Evolutionary conservation across 2,113 vertebrate genomes (phyloP).

Genomic region (human (Homo sapiens)): DNA sequence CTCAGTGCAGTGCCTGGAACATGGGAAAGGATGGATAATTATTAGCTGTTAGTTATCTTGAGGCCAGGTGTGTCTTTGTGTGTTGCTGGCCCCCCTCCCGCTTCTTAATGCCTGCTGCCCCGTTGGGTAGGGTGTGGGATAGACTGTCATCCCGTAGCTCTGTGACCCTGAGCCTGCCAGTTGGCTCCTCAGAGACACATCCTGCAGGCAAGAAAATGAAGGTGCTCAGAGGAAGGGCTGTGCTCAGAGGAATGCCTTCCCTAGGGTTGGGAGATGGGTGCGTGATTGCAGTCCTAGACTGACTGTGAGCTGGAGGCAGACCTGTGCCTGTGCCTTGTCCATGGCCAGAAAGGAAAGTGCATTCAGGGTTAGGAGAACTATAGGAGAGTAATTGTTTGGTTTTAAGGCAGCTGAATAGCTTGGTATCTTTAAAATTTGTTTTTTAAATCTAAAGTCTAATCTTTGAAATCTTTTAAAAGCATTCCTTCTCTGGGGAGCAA

Average conservation of each 20-base stretch:
- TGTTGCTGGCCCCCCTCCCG: accelerated
- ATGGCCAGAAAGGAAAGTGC: not conserved
- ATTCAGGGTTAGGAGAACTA: accelerated
- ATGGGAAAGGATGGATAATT: accelerated
- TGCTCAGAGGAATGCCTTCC: accelerated
- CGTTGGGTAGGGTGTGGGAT: accelerated
- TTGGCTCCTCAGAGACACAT: not conserved
- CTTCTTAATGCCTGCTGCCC: not conserved
- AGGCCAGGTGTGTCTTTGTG: not conserved
- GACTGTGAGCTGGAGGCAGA: accelerated
- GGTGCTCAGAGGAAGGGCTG: accelerated
- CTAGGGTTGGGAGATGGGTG: accelerated
- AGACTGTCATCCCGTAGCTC: not conserved
- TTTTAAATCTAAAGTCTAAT: not conserved
- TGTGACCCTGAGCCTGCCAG: not conserved
- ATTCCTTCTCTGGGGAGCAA: not conserved
- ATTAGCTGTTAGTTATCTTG: not conserved
- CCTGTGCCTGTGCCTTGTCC: too few species aligned
- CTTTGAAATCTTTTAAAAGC: not conserved
- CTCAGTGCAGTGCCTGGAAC: not conserved
- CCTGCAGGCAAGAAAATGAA: accelerated
- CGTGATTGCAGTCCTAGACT: accelerated
- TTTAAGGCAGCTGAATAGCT: not conserved
- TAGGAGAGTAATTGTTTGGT: accelerated
- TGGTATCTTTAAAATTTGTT: not conserved